Conservation (phyloP, 2,113 vertebrate species). For the Caloenas nicobarica region DNA sequence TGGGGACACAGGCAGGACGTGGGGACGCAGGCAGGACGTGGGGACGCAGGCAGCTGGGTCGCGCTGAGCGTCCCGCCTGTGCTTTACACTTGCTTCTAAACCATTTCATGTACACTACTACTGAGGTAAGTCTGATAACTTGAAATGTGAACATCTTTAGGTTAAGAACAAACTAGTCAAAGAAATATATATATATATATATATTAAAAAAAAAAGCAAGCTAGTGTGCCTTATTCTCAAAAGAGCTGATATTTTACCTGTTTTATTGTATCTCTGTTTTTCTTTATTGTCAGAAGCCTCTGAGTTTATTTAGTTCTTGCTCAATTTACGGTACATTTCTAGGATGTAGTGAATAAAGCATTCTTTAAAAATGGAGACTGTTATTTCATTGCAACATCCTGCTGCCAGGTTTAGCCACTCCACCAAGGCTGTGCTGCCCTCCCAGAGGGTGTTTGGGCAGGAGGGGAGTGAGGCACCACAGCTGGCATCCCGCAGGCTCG, state of each 20-base stretch:
- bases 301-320: conserved; percentile 72
- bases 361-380: conserved; percentile 68
- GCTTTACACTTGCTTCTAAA: conserved; percentile 61
- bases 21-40: neutral
- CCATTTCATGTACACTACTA: conserved; percentile 83
- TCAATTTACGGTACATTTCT: conserved; percentile 75
- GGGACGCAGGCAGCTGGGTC: neutral
- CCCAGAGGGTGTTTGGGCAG: neutral
- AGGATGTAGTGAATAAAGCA: conserved; percentile 82
- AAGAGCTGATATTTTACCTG: conserved; percentile 71
- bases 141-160: conserved; percentile 83
- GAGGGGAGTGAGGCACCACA: neutral
- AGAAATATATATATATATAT: conserved; percentile 11
- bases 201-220: neutral
- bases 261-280: conserved; percentile 72
- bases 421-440: neutral
- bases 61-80: neutral
- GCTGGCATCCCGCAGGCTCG: neutral
- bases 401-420: neutral
- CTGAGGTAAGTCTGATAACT: conserved; percentile 80
- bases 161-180: conserved; percentile 83
- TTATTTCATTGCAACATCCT: conserved; percentile 23
- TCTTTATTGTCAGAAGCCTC: conserved; percentile 69
- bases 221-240: conserved; percentile 75
- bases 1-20: neutral